Base-by-base conservation (phyloP, 2,797 vertebrate genomes). In the Coluber constrictor region DNA sequence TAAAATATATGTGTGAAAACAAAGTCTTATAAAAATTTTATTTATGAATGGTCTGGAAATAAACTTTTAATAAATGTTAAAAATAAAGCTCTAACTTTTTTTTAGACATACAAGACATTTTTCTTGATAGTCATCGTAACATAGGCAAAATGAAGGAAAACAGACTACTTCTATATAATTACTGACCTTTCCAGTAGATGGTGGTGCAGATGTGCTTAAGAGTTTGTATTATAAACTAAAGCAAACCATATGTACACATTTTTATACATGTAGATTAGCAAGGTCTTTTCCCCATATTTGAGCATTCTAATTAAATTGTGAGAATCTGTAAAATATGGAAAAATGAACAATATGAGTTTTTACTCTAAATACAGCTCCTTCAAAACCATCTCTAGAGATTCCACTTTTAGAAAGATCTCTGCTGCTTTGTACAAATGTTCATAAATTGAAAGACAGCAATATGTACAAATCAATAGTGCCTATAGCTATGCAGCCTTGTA, bases 141-240 rank as follows among this genome's bases (percentile, higher is more conserved):
- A 95, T 91, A 89, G 86, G 20, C 15, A 93, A 91, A 94, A 88
- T 37, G 94, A 92, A 94, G 83, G 86, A 74, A 86, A 96, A 90
- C 47, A 83, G 86, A 96, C 93, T 96, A 57, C 92, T 95, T 93
- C 93, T 95, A 94, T 92, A 96, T 95, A 96, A 94, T 96, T 96
- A 96, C 95, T 95, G 96, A 97, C 96, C 96, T 98, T 97, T 98
- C 97, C 97, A 98, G 97, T 96, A 98, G 97, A 97, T 98, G 97
- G 97, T 98, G 96, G 96, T 94, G 96, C 97, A 98, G 97, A 97
- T 97, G 97, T 98, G 95, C 92, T 95, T 95, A 97, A 97, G 92
- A 97, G 16, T 90, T 92, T 92, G 57, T 47, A 91, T 88, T 94
- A 61, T 60, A 79, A 95, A 96, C 63, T 93, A 95, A 95, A 96